Conservation (phyloP, 2,888 invertebrate species). For the Meteorus colon region DNA sequence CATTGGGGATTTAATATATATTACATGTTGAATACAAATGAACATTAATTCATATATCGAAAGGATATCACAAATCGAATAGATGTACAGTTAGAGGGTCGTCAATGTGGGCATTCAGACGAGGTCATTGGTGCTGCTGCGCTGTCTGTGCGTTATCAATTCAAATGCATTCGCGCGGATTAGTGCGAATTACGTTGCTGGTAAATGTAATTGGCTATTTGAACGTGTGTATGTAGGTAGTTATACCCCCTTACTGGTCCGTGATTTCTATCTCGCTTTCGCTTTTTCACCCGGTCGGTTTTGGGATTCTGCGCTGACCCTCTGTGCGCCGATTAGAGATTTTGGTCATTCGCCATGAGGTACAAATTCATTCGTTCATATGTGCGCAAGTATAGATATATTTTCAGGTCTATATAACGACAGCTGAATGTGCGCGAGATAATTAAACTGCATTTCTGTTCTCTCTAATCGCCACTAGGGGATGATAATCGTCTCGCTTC, state of each 20-base stretch:
- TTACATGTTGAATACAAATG: not conserved
- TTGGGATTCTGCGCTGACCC: not conserved
- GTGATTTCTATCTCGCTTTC: conserved; percentile 4
- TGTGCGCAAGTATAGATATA: not conserved
- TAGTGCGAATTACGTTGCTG: conserved; percentile 40
- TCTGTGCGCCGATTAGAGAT: conserved; percentile 8
- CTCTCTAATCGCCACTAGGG: conserved; percentile 34
- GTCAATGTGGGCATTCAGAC: conserved; percentile 34
- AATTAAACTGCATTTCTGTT: conserved; percentile 41
- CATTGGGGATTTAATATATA: too few species aligned
- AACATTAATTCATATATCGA: not conserved
- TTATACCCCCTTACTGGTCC: not conserved
- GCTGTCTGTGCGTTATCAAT: conserved; percentile 42
- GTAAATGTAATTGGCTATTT: conserved; percentile 25
- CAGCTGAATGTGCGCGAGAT: conserved; percentile 26
- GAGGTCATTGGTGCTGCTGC: not conserved
- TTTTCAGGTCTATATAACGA: not conserved
- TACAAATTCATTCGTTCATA: conserved; percentile 6
- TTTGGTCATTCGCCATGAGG: conserved; percentile 8
- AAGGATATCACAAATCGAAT: conserved; percentile 20
- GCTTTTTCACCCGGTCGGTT: not conserved
- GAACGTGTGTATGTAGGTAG: not conserved
- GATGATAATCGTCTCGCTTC: conserved; percentile 45
- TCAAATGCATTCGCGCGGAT: conserved; percentile 40
- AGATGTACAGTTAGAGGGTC: conserved; percentile 13